A percentile compares a stretch with the other conserved stretches of the same genome.
These are phyloP conservation scores for Troilus luridus DNA, from an alignment of 2,888 invertebrate genomes.

Conservation along the genomic window DNA sequence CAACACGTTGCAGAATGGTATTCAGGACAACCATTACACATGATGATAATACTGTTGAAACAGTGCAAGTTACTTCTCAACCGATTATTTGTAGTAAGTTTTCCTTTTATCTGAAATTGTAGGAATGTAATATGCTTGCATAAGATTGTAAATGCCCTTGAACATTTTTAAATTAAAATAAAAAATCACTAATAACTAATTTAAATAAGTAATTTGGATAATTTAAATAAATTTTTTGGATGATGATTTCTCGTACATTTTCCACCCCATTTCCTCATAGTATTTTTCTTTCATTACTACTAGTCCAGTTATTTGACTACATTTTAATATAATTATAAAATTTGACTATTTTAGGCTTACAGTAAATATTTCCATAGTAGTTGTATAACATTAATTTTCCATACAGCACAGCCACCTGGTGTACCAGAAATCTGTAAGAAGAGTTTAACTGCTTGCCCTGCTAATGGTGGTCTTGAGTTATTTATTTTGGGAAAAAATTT, in stretches of 20 bases:
- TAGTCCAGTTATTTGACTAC: neutral
- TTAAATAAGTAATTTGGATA: too few relatives aligned
- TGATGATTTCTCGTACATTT: too few relatives aligned
- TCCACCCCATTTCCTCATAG: too few relatives aligned
- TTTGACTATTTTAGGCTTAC: neutral
- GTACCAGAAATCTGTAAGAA: slow-evolving; percentile 93
- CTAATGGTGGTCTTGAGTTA: slow-evolving; percentile 85
- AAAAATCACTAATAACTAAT: too few relatives aligned
- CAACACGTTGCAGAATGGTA: slow-evolving; percentile 94
- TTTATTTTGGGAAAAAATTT: slow-evolving; percentile 94
- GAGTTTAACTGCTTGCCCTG: slow-evolving; percentile 84
- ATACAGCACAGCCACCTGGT: slow-evolving; percentile 89
- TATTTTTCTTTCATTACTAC: too few relatives aligned
- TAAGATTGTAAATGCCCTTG: too few relatives aligned
- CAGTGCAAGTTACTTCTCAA: slow-evolving; percentile 89
- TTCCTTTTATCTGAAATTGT: neutral
- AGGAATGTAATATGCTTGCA: too few relatives aligned
- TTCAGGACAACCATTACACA: slow-evolving; percentile 88
- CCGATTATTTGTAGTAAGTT: slow-evolving; percentile 93
- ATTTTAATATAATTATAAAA: too few relatives aligned
- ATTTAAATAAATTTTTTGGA: too few relatives aligned
- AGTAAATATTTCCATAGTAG: neutral
- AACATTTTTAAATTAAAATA: too few relatives aligned
- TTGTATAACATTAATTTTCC: slow-evolving; percentile 60
- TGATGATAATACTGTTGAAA: slow-evolving; percentile 84